Evolutionary conservation across 2,113 vertebrate species (phyloP), one percentile per base, ranked within the genome.

Genomic region (Cyanocitta stelleri): DNA sequence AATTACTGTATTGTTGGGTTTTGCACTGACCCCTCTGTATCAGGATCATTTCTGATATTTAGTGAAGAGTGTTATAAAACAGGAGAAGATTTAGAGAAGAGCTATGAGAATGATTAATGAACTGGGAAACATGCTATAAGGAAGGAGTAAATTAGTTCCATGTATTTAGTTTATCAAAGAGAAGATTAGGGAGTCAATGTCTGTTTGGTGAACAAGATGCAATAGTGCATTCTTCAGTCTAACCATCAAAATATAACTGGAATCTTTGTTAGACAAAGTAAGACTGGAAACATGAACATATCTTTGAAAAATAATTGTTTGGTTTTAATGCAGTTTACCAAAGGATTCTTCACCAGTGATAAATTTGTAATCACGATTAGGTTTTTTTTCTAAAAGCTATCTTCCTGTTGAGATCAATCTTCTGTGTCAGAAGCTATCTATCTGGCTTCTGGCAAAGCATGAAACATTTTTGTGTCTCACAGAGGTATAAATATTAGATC

Each of bases 1-100:
- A 95, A 75, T 96, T 83, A 76, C 54, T 83, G 49, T 56, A 62
- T 93, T 90, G 82, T 80, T 93, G 92, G 49, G 63, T 83, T 90
- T 85, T 93, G 41, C 46, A 73, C 41, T 95, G 94, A 95, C 75
- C 74, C 52, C 21, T 95, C 62, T 61, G 32, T 79, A 61, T 76
- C 81, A 82, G 67, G 56, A 90, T 83, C 1, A 80, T 78, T 94
- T 94, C 63, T 93, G 92, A 62, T 94, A 88, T 37, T 62, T 49
- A 85, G 29, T 83, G 71, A 85, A 83, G 62, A 91, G 51, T 85
- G 58, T 58, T 93, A 72, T 59, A 79, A 95, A 95, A 80, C 7
- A 9, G 74, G 13, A 76, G 48, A 63, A 74, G 71, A 83, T 93
- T 91, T 90, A 83, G 71, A 69, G 54, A 90, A 95, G 67, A 69